Conservation (phyloP, 2,113 vertebrate species). For the Progne subis region DNA sequence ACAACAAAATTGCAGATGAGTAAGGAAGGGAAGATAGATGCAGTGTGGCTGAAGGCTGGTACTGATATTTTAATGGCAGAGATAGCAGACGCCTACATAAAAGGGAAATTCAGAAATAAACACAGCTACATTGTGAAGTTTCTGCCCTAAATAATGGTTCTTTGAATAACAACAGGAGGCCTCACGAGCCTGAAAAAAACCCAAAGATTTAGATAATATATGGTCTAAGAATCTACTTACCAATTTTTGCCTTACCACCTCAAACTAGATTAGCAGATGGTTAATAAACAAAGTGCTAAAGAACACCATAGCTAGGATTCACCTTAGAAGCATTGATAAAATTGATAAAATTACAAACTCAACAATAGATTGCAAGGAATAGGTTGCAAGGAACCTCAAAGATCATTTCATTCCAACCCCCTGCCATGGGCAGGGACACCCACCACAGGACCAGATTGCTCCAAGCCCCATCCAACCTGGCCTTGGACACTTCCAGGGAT, state of each 20-base stretch:
- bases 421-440: neutral
- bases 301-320: neutral
- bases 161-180: neutral
- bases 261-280: neutral
- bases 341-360: neutral
- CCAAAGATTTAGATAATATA: neutral
- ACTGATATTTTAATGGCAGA: neutral
- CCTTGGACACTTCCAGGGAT: neutral
- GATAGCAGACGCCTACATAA: neutral
- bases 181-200: neutral
- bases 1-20: neutral
- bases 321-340: neutral
- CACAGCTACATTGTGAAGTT: neutral
- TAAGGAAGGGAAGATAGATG: neutral
- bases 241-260: neutral
- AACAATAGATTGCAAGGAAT: neutral
- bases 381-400: neutral
- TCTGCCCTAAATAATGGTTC: neutral
- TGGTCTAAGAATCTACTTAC: neutral
- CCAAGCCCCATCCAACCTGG: neutral
- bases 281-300: neutral
- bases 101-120: slow-evolving; percentile 17
- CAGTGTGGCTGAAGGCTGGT: neutral
- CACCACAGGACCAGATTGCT: fast-evolving
- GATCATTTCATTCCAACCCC: neutral